phyloP scores from a whole-genome alignment of 53 echinoderm and acorn worm species.

The Glandiceps talaboti region DNA sequence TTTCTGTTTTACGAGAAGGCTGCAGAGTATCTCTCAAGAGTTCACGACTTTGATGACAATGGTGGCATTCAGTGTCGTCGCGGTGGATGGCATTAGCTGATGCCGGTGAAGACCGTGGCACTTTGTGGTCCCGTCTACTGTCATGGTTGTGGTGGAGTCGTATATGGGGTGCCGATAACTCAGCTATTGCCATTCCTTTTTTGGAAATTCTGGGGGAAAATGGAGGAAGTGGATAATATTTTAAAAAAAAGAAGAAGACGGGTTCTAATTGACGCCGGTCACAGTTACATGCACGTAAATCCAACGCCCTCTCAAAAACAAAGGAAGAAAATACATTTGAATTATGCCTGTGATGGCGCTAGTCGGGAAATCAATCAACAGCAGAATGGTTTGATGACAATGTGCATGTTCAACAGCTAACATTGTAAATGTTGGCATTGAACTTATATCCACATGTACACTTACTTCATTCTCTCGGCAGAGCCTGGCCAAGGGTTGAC shows the following conservation, averaged over 20 bases:
- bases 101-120: background rate
- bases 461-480: slow-evolving; percentile 3
- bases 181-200: background rate
- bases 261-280: no score
- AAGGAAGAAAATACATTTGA: no score
- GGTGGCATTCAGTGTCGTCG: background rate
- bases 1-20: background rate
- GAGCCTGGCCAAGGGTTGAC: slow-evolving; percentile 8
- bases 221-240: no score
- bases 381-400: no score
- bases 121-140: background rate
- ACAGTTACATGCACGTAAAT: no score
- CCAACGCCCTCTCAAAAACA: no score
- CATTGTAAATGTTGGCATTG: no score
- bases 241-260: no score
- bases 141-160: background rate
- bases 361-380: no score
- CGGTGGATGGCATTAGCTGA: background rate
- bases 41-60: background rate
- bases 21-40: background rate
- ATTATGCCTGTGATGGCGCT: no score
- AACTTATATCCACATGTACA: no score
- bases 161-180: background rate
- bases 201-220: background rate
- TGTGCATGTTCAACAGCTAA: no score